These are phyloP conservation scores for Cyaniris semiargus DNA, from an alignment of 2,888 invertebrate species.

Conservation along the genomic window DNA sequence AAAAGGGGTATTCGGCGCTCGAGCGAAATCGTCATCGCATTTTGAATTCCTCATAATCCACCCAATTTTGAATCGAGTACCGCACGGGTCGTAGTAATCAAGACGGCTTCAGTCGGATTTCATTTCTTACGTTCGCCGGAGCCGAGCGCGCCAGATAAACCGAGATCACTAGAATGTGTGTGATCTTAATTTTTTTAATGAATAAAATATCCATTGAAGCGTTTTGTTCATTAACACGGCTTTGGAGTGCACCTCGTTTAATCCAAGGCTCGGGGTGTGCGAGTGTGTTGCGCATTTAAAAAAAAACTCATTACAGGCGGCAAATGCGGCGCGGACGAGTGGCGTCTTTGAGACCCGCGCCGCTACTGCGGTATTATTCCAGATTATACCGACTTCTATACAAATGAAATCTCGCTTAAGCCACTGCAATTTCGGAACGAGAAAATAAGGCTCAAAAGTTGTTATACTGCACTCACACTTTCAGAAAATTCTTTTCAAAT, in stretches of 20 bases:
- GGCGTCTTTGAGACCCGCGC: slow-evolving; percentile 77
- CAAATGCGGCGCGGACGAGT: slow-evolving; percentile 73
- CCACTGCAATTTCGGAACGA: slow-evolving; percentile 78
- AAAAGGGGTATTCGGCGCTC: slow-evolving; percentile 66
- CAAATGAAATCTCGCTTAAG: slow-evolving; percentile 81
- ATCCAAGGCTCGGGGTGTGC: slow-evolving; percentile 63
- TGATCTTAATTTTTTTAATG: slow-evolving; percentile 41
- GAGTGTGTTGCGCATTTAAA: slow-evolving; percentile 74
- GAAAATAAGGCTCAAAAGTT: slow-evolving; percentile 76
- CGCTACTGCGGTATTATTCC: slow-evolving; percentile 77
- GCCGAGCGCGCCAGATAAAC: slow-evolving; percentile 50
- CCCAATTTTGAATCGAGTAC: slow-evolving; percentile 74
- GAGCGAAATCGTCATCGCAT: slow-evolving; percentile 78
- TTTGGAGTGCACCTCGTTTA: slow-evolving; percentile 53
- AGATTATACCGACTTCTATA: slow-evolving; percentile 78
- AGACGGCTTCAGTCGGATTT: slow-evolving; percentile 76
- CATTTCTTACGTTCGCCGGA: slow-evolving; percentile 61
- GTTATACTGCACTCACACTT: slow-evolving; percentile 73
- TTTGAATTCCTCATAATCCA: slow-evolving; percentile 80
- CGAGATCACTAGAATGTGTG: slow-evolving; percentile 44
- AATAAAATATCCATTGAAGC: slow-evolving; percentile 44
- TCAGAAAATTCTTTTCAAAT: slow-evolving; percentile 63
- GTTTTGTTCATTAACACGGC: slow-evolving; percentile 44
- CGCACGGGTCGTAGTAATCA: slow-evolving; percentile 72
- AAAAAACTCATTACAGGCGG: slow-evolving; percentile 79